Evolutionary conservation across 1,140 invertebrate species (phyloP).

Genomic region (Cydia pomonella): DNA sequence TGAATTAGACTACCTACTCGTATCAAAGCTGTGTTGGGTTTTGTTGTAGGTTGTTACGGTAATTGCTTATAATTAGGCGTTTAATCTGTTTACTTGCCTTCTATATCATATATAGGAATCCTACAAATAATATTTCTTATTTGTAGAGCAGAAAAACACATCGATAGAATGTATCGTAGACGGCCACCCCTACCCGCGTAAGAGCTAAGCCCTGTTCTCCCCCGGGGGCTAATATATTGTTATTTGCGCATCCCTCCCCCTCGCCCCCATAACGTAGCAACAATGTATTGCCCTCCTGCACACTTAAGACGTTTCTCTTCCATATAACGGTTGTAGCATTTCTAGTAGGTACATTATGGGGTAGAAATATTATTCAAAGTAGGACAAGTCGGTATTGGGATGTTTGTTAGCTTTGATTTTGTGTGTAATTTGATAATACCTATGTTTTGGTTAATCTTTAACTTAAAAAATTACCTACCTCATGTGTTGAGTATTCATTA

Average conservation of each 20-base stretch:
- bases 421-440: background rate
- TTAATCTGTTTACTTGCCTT: too few species aligned
- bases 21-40: too few species aligned
- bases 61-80: too few species aligned
- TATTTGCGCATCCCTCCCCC: conserved; percentile 62
- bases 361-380: conserved; percentile 14
- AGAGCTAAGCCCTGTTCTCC: conserved; percentile 72
- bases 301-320: background rate
- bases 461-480: too few species aligned
- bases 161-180: conserved; percentile 2
- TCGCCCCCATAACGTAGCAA: conserved; percentile 34
- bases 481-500: too few species aligned
- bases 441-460: background rate
- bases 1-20: too few species aligned
- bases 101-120: too few species aligned
- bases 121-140: too few species aligned
- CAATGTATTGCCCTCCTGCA: background rate
- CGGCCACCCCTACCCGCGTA: conserved; percentile 45
- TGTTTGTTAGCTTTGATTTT: conserved; percentile 14
- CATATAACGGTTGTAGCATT: background rate
- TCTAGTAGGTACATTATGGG: background rate
- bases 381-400: conserved; percentile 8
- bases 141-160: background rate
- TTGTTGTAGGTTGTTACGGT: too few species aligned
- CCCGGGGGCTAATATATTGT: conserved; percentile 71